Evolutionary conservation across 2,888 invertebrate genomes (phyloP).

Genomic region (Conchocele bisecta): DNA sequence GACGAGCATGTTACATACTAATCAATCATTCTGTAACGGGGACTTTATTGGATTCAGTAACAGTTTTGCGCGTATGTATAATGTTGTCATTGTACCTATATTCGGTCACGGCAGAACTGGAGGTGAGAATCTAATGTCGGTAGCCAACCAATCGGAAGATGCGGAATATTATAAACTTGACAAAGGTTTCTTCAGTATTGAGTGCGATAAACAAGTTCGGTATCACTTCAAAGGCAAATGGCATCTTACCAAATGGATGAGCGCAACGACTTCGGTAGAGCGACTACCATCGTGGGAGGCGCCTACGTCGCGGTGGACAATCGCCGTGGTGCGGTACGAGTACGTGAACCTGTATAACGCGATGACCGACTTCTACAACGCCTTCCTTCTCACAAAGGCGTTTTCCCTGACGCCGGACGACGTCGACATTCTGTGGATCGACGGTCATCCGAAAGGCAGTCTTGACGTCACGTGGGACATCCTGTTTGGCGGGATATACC

Average conservation of each 20-base stretch:
- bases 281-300: neutral
- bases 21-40: too few species aligned
- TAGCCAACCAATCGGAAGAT: slow-evolving; percentile 65
- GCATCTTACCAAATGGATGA: slow-evolving; percentile 59
- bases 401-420: slow-evolving; percentile 61
- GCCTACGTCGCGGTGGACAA: slow-evolving; percentile 46
- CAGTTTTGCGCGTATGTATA: slow-evolving; percentile 52
- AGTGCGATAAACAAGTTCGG: slow-evolving; percentile 41
- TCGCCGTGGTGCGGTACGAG: slow-evolving; percentile 74
- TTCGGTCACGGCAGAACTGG: slow-evolving; percentile 51
- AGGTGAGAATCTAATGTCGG: slow-evolving; percentile 61
- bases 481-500: slow-evolving; percentile 72
- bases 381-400: slow-evolving; percentile 68
- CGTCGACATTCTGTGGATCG: slow-evolving; percentile 76
- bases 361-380: slow-evolving; percentile 77
- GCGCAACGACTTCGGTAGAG: neutral
- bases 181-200: slow-evolving; percentile 64
- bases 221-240: slow-evolving; percentile 46
- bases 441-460: slow-evolving; percentile 78
- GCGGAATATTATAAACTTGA: slow-evolving; percentile 63
- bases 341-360: slow-evolving; percentile 79
- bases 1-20: too few species aligned
- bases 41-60: slow-evolving; percentile 45
- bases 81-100: slow-evolving; percentile 53
- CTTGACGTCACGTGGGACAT: slow-evolving; percentile 76